Evolutionary conservation across 2,113 vertebrate genomes (phyloP), one percentile per base, ranked within the genome.

Genomic region (Hippopotamus amphibius): DNA sequence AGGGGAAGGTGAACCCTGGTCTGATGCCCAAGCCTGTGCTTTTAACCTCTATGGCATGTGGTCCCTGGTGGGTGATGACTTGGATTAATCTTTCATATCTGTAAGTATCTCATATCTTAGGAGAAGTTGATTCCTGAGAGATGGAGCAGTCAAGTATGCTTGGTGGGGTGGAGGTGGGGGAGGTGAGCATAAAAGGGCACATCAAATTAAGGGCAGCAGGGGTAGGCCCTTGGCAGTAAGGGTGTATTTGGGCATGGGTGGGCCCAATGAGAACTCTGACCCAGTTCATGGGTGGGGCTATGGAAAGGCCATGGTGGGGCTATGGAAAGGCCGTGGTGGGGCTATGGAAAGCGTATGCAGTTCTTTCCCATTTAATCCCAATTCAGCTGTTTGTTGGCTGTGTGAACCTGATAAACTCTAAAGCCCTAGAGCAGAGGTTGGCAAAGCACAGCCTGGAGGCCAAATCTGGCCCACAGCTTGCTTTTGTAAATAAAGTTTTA

Each of bases 401-500:
- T 50, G n/a, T 72, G 41, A 93, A 4, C 55, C 30, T 16, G 66
- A 46, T 46, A 57, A 83, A 53, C 28, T 48, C 59, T 2, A 63
- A 79, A 66, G 11, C 22, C n/a, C 22, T 50, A 24, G 63, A 80
- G 9, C 3, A 57, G 30, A 37, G 17, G 16, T 6, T 68, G n/a
- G 50, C 50, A 80, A 14, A 59, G 41, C 50, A 28, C 0, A 37
- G 33, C 5, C 12, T 48, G 17, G 8, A 59, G 8, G 8, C 30
- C 37, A n/a, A 46, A 50, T 50, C 19, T n/a, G 79, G 83, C 41
- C 79, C 48, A 15, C 79, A 3, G 5, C 26, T 85, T 82, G 76
- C 37, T 46, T 89, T 94, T 61, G 48, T 94, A 46, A 94, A 90
- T 92, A 72, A 77, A 95, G 80, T 89, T 94, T 97, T 86, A 95